A percentile compares a stretch with the other conserved stretches of the same genome.
Conservation (phyloP, 2,888 invertebrate species). For the Pinctada fucata region DNA sequence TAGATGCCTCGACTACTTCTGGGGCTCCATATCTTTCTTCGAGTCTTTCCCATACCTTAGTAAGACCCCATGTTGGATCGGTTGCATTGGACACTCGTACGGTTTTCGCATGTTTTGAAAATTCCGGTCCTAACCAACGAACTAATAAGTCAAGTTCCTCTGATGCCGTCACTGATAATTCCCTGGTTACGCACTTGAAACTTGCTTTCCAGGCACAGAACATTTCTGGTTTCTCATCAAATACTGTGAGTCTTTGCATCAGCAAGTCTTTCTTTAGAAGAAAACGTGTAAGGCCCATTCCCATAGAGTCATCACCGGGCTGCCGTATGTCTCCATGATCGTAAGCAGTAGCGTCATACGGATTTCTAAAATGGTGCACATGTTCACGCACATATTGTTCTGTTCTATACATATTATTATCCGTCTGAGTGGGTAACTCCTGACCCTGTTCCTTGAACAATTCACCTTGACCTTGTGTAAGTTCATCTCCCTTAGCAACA, state of each 20-base stretch:
- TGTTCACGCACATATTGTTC: background rate
- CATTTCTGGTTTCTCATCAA: background rate
- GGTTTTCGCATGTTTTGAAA: background rate
- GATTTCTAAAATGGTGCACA: background rate
- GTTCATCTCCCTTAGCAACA: background rate
- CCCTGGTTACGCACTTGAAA: background rate
- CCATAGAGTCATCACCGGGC: background rate
- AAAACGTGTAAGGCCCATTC: background rate
- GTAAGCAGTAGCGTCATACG: too few species aligned
- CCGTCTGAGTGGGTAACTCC: background rate
- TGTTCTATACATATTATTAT: background rate
- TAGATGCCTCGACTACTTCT: background rate
- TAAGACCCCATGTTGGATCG: background rate
- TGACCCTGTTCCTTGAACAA: background rate
- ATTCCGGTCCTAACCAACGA: background rate
- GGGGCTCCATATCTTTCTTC: conserved; percentile 1
- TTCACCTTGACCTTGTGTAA: background rate
- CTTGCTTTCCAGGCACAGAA: background rate
- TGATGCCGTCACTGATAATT: background rate
- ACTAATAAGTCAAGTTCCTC: background rate
- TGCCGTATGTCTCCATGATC: background rate
- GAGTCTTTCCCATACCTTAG: background rate
- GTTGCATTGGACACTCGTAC: background rate
- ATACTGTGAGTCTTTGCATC: background rate
- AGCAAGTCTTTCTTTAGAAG: background rate